A percentile compares a stretch with the other conserved stretches of the same genome.
These are phyloP conservation scores for Netelia virgata DNA, from an alignment of 2,888 invertebrate species.

Conservation along the genomic window DNA sequence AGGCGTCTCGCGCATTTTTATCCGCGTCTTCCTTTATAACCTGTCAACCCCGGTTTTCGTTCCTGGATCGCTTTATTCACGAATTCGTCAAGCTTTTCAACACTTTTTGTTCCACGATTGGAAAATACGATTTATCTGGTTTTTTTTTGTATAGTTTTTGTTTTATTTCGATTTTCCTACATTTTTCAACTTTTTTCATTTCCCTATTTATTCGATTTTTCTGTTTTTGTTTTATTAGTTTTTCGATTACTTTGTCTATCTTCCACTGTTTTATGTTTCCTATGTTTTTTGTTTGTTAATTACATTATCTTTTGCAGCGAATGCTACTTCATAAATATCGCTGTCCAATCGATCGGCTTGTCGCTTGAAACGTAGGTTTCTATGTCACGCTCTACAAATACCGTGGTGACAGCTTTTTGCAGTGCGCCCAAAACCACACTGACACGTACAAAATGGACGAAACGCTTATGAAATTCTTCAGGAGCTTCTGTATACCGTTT, in stretches of 20 bases:
- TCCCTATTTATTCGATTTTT: too few relatives aligned
- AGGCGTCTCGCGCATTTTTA: slow-evolving; percentile 49
- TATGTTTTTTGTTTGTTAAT: too few relatives aligned
- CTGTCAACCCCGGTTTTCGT: slow-evolving; percentile 8
- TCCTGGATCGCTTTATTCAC: slow-evolving; percentile 15
- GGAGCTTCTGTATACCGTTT: slow-evolving; percentile 24
- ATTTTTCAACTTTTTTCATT: not conserved
- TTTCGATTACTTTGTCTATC: too few relatives aligned
- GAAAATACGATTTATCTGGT: not conserved
- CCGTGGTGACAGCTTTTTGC: not conserved
- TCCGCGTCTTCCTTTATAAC: slow-evolving; percentile 29
- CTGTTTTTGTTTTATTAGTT: too few relatives aligned
- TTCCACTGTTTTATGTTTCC: too few relatives aligned
- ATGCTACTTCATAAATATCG: not conserved
- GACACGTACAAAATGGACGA: slow-evolving; percentile 49
- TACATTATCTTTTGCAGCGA: too few relatives aligned
- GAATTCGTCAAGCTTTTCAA: not conserved
- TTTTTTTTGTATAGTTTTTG: not conserved
- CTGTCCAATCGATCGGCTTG: not conserved
- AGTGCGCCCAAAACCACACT: slow-evolving; percentile 15
- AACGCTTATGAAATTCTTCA: slow-evolving; percentile 50
- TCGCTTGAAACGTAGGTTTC: not conserved
- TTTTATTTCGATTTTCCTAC: not conserved
- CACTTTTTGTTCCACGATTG: not conserved
- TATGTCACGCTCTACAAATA: not conserved